Conservation (phyloP, 2,797 vertebrate species). For the Pagetopsis macropterus region DNA sequence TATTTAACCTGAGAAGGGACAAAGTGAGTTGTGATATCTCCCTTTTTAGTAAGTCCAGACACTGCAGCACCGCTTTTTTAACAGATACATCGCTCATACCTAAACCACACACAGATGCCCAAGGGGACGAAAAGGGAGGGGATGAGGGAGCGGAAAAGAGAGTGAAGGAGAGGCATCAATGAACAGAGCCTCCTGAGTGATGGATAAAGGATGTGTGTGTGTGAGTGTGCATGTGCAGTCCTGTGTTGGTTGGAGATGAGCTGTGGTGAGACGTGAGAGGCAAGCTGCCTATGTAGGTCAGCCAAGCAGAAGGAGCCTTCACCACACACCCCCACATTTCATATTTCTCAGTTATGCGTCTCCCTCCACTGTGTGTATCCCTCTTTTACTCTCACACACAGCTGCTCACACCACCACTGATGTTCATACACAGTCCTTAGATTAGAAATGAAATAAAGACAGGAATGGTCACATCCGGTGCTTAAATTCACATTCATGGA, state of each 20-base stretch:
- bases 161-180: conserved; percentile 78
- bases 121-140: conserved; percentile 60
- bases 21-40: conserved; percentile 13
- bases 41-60: conserved; percentile 31
- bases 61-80: conserved; percentile 55
- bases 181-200: conserved; percentile 81
- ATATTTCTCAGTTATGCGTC: conserved; percentile 80
- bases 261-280: conserved; percentile 81
- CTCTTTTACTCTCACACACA: conserved; percentile 47
- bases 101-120: conserved; percentile 73
- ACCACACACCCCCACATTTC: conserved; percentile 84
- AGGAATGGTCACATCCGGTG: conserved; percentile 5
- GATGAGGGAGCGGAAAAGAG: conserved; percentile 70
- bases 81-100: conserved; percentile 63
- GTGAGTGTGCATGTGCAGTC: conserved; percentile 56
- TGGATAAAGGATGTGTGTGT: conserved; percentile 76
- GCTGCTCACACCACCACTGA: conserved; percentile 47
- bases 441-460: conserved; percentile 31
- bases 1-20: conserved; percentile 31
- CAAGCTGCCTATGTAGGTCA: conserved; percentile 89
- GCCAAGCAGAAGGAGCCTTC: conserved; percentile 85
- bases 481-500: conserved; percentile 19
- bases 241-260: conserved; percentile 82
- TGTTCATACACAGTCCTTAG: conserved; percentile 48
- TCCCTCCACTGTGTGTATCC: conserved; percentile 49